Percentiles rank a stretch among this genome's conserved stretches.
phyloP scores from a whole-genome alignment of 2,888 invertebrate genomes.

The Sclerodermus sp. region DNA sequence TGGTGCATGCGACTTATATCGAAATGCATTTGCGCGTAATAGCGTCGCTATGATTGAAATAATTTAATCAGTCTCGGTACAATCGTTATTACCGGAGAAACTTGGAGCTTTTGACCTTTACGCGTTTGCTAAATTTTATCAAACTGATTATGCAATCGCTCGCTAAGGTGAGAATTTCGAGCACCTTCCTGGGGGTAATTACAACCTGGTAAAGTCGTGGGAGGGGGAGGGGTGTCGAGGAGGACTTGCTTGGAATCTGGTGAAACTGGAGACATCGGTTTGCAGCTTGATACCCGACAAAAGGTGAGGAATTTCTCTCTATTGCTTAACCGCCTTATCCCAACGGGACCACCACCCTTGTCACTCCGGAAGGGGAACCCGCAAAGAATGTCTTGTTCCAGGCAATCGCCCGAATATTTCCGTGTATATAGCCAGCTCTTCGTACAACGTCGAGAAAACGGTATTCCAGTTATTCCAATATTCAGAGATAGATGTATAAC shows the following conservation, averaged over 20 bases:
- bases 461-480: conserved; percentile 51
- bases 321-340: conserved; percentile 19
- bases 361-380: conserved; percentile 12
- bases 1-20: too few species aligned
- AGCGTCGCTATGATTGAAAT: too few species aligned
- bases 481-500: conserved; percentile 46
- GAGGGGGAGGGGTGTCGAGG: too few species aligned
- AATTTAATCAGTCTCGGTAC: too few species aligned
- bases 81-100: too few species aligned
- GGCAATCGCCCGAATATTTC: conserved; percentile 40
- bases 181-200: too few species aligned
- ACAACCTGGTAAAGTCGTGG: too few species aligned
- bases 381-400: conserved; percentile 48
- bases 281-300: conserved; percentile 25
- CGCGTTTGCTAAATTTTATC: too few species aligned
- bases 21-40: too few species aligned
- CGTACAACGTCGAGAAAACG: conserved; percentile 29
- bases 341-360: conserved; percentile 1
- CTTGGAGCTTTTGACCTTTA: too few species aligned
- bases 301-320: conserved; percentile 38
- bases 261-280: conserved; percentile 30
- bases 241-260: conserved; percentile 5
- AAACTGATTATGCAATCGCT: too few species aligned
- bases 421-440: conserved; percentile 22
- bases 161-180: too few species aligned